Evolutionary conservation across 2,888 invertebrate genomes (phyloP), one percentile per base, ranked within the genome.

Genomic region (Gymnocheta viridis): DNA sequence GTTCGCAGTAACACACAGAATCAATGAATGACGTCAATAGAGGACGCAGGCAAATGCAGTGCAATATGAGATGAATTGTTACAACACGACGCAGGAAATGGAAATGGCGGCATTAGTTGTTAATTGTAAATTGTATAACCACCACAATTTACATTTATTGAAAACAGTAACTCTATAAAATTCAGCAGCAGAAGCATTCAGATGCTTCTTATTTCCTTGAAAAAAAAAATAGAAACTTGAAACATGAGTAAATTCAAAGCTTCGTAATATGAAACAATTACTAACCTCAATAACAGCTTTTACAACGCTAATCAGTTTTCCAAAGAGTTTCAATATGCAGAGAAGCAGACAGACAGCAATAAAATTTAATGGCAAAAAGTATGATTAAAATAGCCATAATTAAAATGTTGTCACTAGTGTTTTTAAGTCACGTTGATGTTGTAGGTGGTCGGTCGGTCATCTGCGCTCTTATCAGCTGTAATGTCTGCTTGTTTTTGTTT

Each of bases 1-100:
- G n/a, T 27, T n/a, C 17, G 3, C 14, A 69, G 32, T 47, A 76
- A 56, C 29, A 44, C 27, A 76, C 51, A 41, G 38, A 79, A 58
- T 70, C 58, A 80, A 56, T 73, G 73, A 69, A 83, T 80, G 83
- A 83, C 83, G 83, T 83, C 83, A 83, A 83, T 80, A 10, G 54
- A 74, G 69, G 66, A 60, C 70, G 54, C 51, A 83, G 64, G n/a
- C 51, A 80, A 80, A 5, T 62, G 70, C 70, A 72, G 17, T 47
- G 67, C 29, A 73, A 51, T 35, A 51, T 24, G 27, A 35, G 54
- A 49, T 64, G 54, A 51, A 54, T 24, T 66, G 22, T 41, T 49
- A 17, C 44, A 76, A 35, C 51, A 32, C 17, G 27, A 19, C 4
- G 12, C 27, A 6, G 27, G 38, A 67, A 60, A 60, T n/a, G n/a